Conservation (phyloP, 1,140 invertebrate genomes). For the Anoplophora glabripennis region DNA sequence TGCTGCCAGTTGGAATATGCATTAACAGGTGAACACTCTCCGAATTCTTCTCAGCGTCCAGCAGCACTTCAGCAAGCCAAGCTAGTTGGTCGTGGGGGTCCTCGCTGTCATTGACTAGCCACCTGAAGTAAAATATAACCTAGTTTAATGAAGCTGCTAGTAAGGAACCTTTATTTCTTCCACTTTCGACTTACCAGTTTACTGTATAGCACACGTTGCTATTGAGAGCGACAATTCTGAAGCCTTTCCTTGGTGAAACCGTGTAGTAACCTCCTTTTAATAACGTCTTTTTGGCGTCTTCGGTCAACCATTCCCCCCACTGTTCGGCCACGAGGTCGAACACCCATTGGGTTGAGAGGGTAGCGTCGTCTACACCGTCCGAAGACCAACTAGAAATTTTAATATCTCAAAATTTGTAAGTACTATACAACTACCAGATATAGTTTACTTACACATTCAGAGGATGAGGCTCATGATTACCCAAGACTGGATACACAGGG, state of each 20-base stretch:
- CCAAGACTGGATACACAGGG: constrained; percentile 70
- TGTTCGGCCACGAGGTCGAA: constrained; percentile 61
- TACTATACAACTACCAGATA: neutral
- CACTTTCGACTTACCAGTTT: constrained; percentile 56
- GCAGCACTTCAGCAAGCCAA: constrained; percentile 71
- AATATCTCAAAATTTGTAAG: constrained; percentile 41
- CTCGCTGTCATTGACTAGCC: constrained; percentile 58
- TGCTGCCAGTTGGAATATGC: constrained; percentile 73
- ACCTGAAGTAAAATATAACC: constrained; percentile 45
- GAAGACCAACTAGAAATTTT: constrained; percentile 23
- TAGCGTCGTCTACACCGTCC: constrained; percentile 19
- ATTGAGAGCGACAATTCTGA: constrained; percentile 72
- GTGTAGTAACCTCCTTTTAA: constrained; percentile 72
- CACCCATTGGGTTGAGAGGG: constrained; percentile 64
- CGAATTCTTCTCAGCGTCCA: constrained; percentile 63
- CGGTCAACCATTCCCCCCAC: constrained; percentile 65
- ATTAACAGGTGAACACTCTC: constrained; percentile 80
- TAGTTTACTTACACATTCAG: constrained; percentile 69
- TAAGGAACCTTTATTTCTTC: neutral
- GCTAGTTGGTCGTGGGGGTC: constrained; percentile 68
- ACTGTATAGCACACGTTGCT: constrained; percentile 69
- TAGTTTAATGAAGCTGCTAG: no score
- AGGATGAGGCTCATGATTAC: constrained; percentile 89
- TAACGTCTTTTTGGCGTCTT: constrained; percentile 58
- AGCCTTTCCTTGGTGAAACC: constrained; percentile 58